Base-by-base conservation (phyloP, 2,113 vertebrate species). In the Gulo gulo region DNA sequence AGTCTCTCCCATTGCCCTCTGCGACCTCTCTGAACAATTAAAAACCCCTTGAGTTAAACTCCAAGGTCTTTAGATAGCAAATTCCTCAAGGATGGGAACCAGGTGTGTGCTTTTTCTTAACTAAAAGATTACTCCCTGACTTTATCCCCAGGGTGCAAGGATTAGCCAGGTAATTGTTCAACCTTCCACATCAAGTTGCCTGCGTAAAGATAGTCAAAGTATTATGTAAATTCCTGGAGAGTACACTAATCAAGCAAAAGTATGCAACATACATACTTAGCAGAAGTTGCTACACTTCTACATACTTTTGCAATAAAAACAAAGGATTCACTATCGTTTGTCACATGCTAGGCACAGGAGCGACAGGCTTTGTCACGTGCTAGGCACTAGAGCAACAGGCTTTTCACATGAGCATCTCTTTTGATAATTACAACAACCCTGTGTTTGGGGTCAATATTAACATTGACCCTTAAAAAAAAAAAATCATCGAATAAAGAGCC, bases 51-150 rank as follows among this genome's bases (percentile, higher is more conserved):
- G 31, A 31, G 63, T 93, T 82, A 57, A 78, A 57, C 45, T 85
- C 82, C 36, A 39, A 94, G 47, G 50, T 23, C 34, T 92, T 91
- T 42, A 47, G 42, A 65, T 65, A 45, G 82, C 67, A 73, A 76
- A 96, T 97, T 93, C 76, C 97, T 96, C 39, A 39, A 91, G 84
- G 76, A 91, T 61, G 63, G 69, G 78, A 97, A 95, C 50, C 95
- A 92, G 94, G 94, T 98, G 96, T 89, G 67, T 86, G 34, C 36
- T 92, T 82, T 12, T 39, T 15, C 31, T 42, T 15, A 63, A 59
- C 74, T 69, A 21, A 57, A 78, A 57, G 26, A 71, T 65, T 42
- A 87, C 24, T 61, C 83, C n/a, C 73, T 47, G 47, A 45, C 39
- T 52, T 29, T 36, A 24, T 78, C 73, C 34, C 36, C 24, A 1